Evolutionary conservation across 2,797 vertebrate genomes (phyloP), one percentile per base, ranked within the genome.

Genomic region (Gastrophryne carolinensis): DNA sequence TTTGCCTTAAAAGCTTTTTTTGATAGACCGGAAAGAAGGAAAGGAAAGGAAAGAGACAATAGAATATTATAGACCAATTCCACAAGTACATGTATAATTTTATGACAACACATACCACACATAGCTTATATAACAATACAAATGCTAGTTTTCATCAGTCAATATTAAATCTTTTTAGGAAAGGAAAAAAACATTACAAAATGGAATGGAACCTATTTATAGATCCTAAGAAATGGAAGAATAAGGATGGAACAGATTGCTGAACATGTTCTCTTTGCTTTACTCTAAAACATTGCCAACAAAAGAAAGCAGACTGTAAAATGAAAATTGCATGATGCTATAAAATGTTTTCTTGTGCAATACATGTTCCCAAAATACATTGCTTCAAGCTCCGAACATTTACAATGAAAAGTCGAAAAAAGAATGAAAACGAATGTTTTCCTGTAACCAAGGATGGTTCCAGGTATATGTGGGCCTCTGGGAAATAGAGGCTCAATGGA

Each of bases 181-280:
- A 72, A 65, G 26, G 29, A 50, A 74, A 29, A n/a, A 27, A 13
- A 50, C 19, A 58, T 50, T 66, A n/a, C 27, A 58, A n/a, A 65
- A 74, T 66, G 72, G 72, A 74, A 67, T n/a, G 67, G 21, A 41
- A 17, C 26, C 12, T 74, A 66, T 74, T 58, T 66, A 58, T 60
- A 66, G 72, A 66, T 60, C 35, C 56, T 32, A 67, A 15, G 37
- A 74, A 74, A 56, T 57, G 10, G 8, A 64, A 15, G 15, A 11
- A 17, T 17, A 19, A 10, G 67, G 57, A 74, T 58, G 21, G 37
- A 75, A 75, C 72, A 57, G 50, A 66, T 66, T 73, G 19, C 8
- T 41, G 50, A 26, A 34, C 50, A 65, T 65, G 44, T 49, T 73
- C 35, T 74, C 17, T 27, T 19, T 35, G 12, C 11, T 58, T 67